Conservation (phyloP, 2,113 vertebrate genomes). For the Elephantulus edwardii region DNA sequence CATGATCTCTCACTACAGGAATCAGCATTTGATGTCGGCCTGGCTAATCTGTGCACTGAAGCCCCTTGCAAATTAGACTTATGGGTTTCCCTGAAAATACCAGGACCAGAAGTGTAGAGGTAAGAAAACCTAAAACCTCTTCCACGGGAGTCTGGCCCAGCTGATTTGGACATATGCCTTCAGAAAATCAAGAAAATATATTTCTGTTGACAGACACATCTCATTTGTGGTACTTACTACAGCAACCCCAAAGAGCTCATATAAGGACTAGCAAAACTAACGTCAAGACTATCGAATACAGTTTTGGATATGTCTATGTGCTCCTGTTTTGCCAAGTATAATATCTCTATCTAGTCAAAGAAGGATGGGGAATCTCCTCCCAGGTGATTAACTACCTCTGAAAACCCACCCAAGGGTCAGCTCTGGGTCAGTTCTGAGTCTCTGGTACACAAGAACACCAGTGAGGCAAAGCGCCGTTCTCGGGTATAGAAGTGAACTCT, state of each 20-base stretch:
- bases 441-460: too few relatives aligned
- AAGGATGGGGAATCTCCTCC: too few relatives aligned
- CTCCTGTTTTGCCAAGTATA: background rate
- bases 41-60: background rate
- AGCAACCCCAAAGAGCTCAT: background rate
- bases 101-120: too few relatives aligned
- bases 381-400: too few relatives aligned
- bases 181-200: background rate
- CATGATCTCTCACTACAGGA: background rate
- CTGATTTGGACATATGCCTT: background rate
- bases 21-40: background rate
- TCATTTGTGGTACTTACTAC: background rate
- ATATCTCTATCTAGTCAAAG: background rate
- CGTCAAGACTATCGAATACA: background rate
- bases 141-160: background rate
- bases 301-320: background rate
- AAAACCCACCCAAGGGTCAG: too few relatives aligned
- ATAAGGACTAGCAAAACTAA: background rate
- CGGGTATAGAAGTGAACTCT: too few relatives aligned
- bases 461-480: too few relatives aligned
- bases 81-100: background rate
- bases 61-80: background rate
- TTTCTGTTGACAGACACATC: background rate
- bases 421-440: too few relatives aligned
- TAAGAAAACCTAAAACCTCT: too few relatives aligned